phyloP scores from a whole-genome alignment of 2,888 invertebrate species.

The Danaus chrysippus region DNA sequence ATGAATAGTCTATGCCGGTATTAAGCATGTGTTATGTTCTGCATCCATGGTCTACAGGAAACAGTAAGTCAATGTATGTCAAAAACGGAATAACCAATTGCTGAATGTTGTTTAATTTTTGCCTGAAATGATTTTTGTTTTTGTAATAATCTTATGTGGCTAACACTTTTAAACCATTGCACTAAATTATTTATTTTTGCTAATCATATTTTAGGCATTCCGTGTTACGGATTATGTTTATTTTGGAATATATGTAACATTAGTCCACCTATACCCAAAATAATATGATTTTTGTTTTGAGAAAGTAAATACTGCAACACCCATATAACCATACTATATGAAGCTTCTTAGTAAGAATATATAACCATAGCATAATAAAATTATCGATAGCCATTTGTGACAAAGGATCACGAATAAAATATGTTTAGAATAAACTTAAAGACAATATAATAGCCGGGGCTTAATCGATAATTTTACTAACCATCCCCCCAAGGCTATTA shows the following conservation, averaged over 20 bases:
- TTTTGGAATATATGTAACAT: constrained; percentile 15
- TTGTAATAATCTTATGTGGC: constrained; percentile 67
- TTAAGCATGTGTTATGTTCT: constrained; percentile 78
- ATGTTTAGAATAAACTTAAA: not conserved
- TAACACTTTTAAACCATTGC: constrained; percentile 62
- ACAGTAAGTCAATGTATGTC: constrained; percentile 85
- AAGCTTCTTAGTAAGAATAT: constrained; percentile 31
- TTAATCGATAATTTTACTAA: constrained; percentile 31
- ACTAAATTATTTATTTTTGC: constrained; percentile 59
- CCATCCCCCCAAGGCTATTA: constrained; percentile 18
- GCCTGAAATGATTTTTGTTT: constrained; percentile 62
- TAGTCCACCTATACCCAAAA: constrained; percentile 20
- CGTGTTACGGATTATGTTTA: constrained; percentile 14
- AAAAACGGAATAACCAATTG: constrained; percentile 49
- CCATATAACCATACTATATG: constrained; percentile 16
- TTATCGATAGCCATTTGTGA: constrained; percentile 28
- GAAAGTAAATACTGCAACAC: constrained; percentile 19
- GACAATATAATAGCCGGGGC: not conserved
- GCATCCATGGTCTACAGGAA: constrained; percentile 84
- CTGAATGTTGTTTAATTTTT: constrained; percentile 56
- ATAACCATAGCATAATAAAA: constrained; percentile 26
- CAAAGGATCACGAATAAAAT: not conserved
- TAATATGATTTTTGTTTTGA: constrained; percentile 13
- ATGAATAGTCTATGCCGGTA: constrained; percentile 60
- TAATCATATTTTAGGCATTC: constrained; percentile 35